Evolutionary conservation across 2,888 invertebrate genomes (phyloP), one percentile per base, ranked within the genome.

Genomic region (Netelia fuscicornis): DNA sequence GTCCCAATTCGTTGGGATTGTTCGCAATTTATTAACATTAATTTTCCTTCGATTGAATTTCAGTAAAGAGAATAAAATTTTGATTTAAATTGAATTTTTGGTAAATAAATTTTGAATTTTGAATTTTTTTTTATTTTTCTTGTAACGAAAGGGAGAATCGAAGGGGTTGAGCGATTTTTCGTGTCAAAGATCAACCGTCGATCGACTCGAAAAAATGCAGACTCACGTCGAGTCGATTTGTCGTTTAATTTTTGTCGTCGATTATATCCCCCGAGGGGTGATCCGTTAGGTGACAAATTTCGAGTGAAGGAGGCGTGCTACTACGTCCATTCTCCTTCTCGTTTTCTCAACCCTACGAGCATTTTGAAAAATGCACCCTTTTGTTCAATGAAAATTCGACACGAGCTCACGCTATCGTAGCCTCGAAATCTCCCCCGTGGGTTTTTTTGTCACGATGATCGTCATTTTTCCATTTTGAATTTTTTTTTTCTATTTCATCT

Each of bases 271-370:
- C 84, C 13, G 52, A 23, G 84, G 84, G 44, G 65, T 75, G 81
- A 85, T 81, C 72, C 81, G 48, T 84, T 74, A 52, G 70, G 64
- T 75, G 84, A 85, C 84, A 85, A 85, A 85, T 85, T 85, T 84
- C 64, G 2, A 56, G 2, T 56, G 8, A 11, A 48, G 23, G 17
- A 56, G 62, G 83, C 78, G 78, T 79, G 62, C 42, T 56, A 48
- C 58, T 48, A 48, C 2, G 48, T 2, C 13, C 68, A 13, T 62
- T 42, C 25, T 44, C 30, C 6, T n/a, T 25, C 6, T 30, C 30
- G 3, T 30, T 0, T 0, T 30, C 30, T 30, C 30, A 30, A 5
- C 30, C 30, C 30, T 5, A 30, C 20, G 11, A 37, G 30, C 25
- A 37, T 60, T 68, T 20, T 3, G 17, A 60, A 68, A 68, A 78